These are phyloP conservation scores for Cancer borealis DNA, from an alignment of 2,888 invertebrate genomes.

Conservation along the genomic window DNA sequence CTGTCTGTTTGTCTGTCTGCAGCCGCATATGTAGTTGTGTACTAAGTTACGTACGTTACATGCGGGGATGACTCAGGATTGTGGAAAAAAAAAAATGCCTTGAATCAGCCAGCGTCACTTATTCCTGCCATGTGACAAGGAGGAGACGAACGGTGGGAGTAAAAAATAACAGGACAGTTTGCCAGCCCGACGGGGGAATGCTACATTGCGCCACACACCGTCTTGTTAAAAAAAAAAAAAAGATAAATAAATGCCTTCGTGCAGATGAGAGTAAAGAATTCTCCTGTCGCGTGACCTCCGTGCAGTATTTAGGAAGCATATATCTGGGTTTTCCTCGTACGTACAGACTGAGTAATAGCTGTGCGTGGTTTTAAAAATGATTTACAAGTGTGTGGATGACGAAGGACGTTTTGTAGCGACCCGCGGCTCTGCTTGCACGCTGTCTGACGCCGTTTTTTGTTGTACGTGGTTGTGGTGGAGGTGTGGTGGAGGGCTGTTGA, in stretches of 20 bases:
- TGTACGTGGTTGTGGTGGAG: not conserved
- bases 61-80: not conserved
- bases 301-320: not conserved
- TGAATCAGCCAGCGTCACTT: conserved; percentile 13
- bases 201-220: not conserved
- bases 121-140: conserved; percentile 10
- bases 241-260: not conserved
- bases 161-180: not conserved
- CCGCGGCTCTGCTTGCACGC: not conserved
- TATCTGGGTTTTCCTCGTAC: not conserved
- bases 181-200: not conserved
- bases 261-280: not conserved
- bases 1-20: not conserved
- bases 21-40: not conserved
- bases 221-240: not conserved
- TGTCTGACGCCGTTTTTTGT: not conserved
- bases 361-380: not conserved
- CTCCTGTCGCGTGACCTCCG: not conserved
- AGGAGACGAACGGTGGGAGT: conserved; percentile 12
- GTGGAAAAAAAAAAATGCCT: not conserved
- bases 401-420: not conserved
- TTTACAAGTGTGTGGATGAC: not conserved
- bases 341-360: not conserved
- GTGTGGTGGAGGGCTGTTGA: not conserved
- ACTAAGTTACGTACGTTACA: not conserved